These are phyloP conservation scores for Diorhabda sublineata DNA, from an alignment of 1,140 invertebrate species.

Conservation along the genomic window DNA sequence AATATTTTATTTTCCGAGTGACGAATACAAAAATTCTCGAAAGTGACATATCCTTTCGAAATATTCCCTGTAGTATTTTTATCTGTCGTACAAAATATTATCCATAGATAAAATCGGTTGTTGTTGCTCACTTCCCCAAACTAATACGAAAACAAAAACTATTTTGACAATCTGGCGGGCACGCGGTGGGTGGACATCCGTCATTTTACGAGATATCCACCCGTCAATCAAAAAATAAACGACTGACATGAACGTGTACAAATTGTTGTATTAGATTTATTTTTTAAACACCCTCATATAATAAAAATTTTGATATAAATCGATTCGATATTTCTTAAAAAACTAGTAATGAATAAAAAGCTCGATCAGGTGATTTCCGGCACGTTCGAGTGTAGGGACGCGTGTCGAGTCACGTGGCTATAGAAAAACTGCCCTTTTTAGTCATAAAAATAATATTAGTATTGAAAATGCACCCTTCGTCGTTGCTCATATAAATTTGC, in stretches of 20 bases:
- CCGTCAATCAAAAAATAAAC: background rate
- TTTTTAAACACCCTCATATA: too few relatives aligned
- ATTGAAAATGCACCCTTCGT: background rate
- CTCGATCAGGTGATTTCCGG: slow-evolving; percentile 22
- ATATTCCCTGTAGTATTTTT: too few relatives aligned
- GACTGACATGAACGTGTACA: background rate
- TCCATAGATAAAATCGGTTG: too few relatives aligned
- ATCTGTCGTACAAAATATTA: too few relatives aligned
- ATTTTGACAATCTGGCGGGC: background rate
- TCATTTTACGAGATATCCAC: background rate
- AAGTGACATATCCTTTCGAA: too few relatives aligned
- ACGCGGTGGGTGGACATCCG: background rate
- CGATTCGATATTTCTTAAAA: slow-evolving; percentile 10
- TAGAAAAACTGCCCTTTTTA: slow-evolving; percentile 19
- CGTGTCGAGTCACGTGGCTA: slow-evolving; percentile 28
- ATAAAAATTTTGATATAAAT: too few relatives aligned
- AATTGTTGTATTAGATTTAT: too few relatives aligned
- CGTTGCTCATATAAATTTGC: background rate
- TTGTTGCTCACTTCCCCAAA: background rate
- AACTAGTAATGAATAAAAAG: slow-evolving; percentile 22
- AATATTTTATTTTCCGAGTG: too few relatives aligned
- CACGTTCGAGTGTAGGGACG: slow-evolving; percentile 23
- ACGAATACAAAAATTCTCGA: too few relatives aligned
- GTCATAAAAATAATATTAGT: slow-evolving; percentile 3
- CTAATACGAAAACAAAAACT: background rate